These are phyloP conservation scores for Gobionotothen gibberifrons DNA, from an alignment of 2,797 vertebrate species.

Conservation along the genomic window DNA sequence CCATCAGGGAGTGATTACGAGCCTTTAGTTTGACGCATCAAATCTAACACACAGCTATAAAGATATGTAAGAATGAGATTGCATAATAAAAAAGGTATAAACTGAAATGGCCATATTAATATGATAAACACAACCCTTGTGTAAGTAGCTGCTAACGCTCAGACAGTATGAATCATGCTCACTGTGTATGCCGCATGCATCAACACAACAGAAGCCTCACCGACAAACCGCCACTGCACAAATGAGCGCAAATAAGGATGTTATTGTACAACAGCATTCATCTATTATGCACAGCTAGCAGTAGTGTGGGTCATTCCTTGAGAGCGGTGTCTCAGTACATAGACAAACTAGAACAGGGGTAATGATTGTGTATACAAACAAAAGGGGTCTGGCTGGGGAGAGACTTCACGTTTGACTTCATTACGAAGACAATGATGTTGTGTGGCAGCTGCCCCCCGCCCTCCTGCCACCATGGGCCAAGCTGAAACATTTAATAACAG, in stretches of 20 bases:
- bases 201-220: not conserved
- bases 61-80: not conserved
- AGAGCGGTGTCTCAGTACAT: constrained; percentile 22
- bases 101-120: not conserved
- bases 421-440: constrained; percentile 62
- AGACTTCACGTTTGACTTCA: constrained; percentile 74
- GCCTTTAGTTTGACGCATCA: constrained; percentile 5
- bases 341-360: constrained; percentile 40
- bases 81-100: not conserved
- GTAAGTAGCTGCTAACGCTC: constrained; percentile 7
- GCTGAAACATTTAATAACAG: constrained; percentile 44
- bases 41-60: not conserved
- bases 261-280: constrained; percentile 30
- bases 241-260: constrained; percentile 19
- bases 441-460: constrained; percentile 64
- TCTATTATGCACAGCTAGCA: constrained; percentile 8
- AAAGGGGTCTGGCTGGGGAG: constrained; percentile 55
- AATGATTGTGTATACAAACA: constrained; percentile 62
- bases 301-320: constrained; percentile 37
- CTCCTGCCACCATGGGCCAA: constrained; percentile 36
- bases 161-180: not conserved
- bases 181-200: constrained; percentile 16
- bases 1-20: constrained; percentile 1
- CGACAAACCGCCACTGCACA: not conserved
- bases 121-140: not conserved